Percentiles rank a stretch among this genome's conserved stretches.
Conservation (phyloP, 2,797 vertebrate genomes). For the Hylomyscus alleni region DNA sequence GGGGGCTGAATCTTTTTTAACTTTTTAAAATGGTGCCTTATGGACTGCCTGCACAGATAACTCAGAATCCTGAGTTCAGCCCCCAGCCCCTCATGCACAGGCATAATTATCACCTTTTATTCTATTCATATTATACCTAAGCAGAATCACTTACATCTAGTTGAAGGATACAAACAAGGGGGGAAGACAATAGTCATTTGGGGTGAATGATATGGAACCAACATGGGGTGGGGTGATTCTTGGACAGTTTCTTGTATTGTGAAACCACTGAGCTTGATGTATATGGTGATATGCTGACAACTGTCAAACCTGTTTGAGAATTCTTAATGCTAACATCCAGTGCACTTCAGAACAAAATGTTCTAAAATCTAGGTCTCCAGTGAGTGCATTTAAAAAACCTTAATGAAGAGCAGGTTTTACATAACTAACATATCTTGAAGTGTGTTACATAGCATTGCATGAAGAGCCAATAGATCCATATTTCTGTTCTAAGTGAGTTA, state of each 20-base stretch:
- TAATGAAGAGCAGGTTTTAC: neutral
- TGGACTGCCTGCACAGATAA: neutral
- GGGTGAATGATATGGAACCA: neutral
- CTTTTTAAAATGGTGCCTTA: neutral
- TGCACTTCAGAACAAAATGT: constrained; percentile 26
- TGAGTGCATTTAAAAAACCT: neutral
- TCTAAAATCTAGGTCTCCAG: neutral
- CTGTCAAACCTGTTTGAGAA: constrained; percentile 1
- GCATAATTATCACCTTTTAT: neutral
- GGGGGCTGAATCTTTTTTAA: neutral
- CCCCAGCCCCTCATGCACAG: too few species aligned
- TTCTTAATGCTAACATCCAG: neutral
- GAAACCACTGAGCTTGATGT: neutral
- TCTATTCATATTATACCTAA: neutral
- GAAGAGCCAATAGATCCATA: neutral
- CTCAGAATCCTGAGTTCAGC: neutral
- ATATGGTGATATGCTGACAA: neutral
- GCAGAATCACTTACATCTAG: neutral
- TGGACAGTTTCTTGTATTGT: constrained; percentile 13
- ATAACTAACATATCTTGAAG: neutral
- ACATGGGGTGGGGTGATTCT: neutral
- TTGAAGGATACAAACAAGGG: constrained; percentile 22
- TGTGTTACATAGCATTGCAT: neutral
- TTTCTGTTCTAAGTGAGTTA: neutral
- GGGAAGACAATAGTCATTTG: neutral